Evolutionary conservation across 2,888 invertebrate genomes (phyloP), one percentile per base, ranked within the genome.

Genomic region (Anagyrus pseudococci): DNA sequence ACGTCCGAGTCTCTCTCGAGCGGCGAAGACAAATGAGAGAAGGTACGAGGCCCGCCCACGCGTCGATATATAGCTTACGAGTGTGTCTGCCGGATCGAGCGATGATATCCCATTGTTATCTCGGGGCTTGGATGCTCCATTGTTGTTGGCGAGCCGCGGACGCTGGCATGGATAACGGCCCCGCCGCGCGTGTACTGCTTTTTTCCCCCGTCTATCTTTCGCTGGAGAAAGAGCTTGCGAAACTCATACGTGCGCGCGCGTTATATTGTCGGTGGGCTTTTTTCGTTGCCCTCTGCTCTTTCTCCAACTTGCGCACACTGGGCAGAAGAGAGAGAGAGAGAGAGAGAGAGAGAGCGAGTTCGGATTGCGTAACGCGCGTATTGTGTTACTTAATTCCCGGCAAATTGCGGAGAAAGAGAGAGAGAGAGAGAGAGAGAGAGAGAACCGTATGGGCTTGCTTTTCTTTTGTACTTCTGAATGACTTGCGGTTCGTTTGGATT

Each of bases 21-120:
- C n/a, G n/a, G n/a, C n/a, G n/a, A 10, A 15, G 26, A 3, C 19
- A 48, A 41, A 37, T n/a, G 43, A 52, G 13, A 43, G 10, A 19
- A 44, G 19, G 52, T 29, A 29, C 6, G 6, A 29, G 29, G 6
- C 4, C 6, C 29, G 10, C 6, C 29, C 29, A 29, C 10, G 10
- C 10, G 29, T 10, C 4, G 10, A 29, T 7, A 29, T 7, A 29
- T 7, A 29, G 4, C 10, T 4, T 29, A 29, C 29, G 29, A 29
- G 29, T 29, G 3, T 37, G 33, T 8, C 3, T 37, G 2, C n/a
- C 8, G 33, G 8, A 10, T 37, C 40, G 23, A 37, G 41, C 55
- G 53, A 60, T 65, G 64, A 62, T 65, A 64, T 62, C 61, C 65
- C 55, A 67, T 65, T 66, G 60, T 66, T 46, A 10, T 2, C 17